Evolutionary conservation across 2,113 vertebrate species (phyloP), one percentile per base, ranked within the genome.

Genomic region (Bos taurus): DNA sequence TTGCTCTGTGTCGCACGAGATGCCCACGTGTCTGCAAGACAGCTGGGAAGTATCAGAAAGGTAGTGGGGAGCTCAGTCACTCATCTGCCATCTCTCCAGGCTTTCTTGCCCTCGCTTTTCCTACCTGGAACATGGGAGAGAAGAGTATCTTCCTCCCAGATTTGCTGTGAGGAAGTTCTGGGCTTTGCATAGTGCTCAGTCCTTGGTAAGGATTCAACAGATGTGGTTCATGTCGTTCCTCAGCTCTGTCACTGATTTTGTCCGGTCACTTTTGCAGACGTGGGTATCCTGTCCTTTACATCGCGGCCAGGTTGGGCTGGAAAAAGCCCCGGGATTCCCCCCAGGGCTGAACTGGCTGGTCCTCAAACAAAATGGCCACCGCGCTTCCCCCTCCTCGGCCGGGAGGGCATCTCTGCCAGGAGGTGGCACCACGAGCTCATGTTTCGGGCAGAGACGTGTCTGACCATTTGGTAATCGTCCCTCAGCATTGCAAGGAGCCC

Each of bases 341-440:
- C 25, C 57, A 25, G 86, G 50, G 14, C 64, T 4, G 80, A 92
- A 59, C 54, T 12, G 88, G 48, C 90, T 28, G 30, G 23, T 2
- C 64, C 67, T 43, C 12, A 5, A 80, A 86, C 82, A 94, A 92
- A 84, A 95, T 94, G 97, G 56, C 84, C 25, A 43, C 56, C 17
- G 0, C 2, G 6, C 28, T 36, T 25, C 23, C 57, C 67, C 48
- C 15, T 50, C 25, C 46, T 40, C 11, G 1, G 2, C n/a, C 15
- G 16, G 67, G n/a, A 28, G 26, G 48, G 26, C 28, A 0, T 5
- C 62, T 78, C 90, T 67, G 92, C 96, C 98, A 86, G 96, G 56
- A 98, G 98, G 88, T 94, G 98, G 98, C 97, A 59, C 96, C 95
- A 95, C 71, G 16, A 15, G 62, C 36, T 62, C 92, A 7, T 7